phyloP scores from a whole-genome alignment of 2,113 vertebrate species.

The Anguilla japonica region DNA sequence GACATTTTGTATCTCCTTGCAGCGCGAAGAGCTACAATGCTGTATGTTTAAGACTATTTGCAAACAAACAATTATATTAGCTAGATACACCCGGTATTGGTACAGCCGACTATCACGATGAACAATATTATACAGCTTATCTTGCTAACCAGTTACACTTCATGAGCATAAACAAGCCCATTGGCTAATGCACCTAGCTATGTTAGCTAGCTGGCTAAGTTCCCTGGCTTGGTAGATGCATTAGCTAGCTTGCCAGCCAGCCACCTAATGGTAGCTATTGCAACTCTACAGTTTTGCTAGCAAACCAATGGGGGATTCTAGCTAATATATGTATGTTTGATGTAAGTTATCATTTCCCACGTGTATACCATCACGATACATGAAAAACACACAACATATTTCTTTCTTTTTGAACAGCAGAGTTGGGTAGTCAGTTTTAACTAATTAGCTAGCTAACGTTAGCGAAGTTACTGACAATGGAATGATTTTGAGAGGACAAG shows the following conservation, averaged over 20 bases:
- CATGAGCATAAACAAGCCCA: neutral
- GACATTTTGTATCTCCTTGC: constrained; percentile 31
- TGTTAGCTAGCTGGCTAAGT: neutral
- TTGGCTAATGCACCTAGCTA: neutral
- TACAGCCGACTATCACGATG: neutral
- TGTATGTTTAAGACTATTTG: neutral
- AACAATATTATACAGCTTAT: neutral
- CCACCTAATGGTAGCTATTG: neutral
- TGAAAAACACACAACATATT: neutral
- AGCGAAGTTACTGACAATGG: constrained; percentile 57
- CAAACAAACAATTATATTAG: neutral
- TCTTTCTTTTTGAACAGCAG: neutral
- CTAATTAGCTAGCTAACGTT: constrained; percentile 41
- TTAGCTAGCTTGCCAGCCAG: neutral
- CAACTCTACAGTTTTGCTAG: neutral
- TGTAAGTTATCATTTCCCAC: neutral
- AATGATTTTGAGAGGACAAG: constrained; percentile 49
- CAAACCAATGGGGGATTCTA: neutral
- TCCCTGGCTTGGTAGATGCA: neutral
- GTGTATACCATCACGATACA: neutral
- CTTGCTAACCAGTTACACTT: neutral
- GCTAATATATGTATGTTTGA: neutral
- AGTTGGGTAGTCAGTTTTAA: neutral
- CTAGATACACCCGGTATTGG: neutral
- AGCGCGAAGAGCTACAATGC: neutral